Evolutionary conservation across 2,113 vertebrate species (phyloP).

Genomic region (Microtus montanus): DNA sequence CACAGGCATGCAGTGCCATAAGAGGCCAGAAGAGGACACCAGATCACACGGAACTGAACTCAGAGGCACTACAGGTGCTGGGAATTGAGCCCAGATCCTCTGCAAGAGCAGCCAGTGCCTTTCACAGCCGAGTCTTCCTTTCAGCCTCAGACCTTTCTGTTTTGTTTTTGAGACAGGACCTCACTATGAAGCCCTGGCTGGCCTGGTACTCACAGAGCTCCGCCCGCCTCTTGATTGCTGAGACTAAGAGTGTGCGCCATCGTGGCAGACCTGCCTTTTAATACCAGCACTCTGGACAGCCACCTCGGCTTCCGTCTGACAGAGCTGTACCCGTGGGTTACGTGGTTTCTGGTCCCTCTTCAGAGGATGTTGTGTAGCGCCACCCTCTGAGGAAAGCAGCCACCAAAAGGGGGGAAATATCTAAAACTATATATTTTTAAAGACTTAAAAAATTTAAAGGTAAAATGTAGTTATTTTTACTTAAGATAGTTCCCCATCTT

Average conservation of each 20-base stretch:
- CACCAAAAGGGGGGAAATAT: neutral
- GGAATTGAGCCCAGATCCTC: neutral
- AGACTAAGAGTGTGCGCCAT: neutral
- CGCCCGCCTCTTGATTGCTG: neutral
- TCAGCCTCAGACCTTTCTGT: neutral
- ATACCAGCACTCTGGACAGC: neutral
- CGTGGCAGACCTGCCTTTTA: neutral
- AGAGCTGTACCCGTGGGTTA: neutral
- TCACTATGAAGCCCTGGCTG: neutral
- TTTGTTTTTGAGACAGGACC: neutral
- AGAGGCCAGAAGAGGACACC: neutral
- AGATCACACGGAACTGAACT: neutral
- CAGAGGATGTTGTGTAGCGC: neutral
- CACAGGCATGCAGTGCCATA: neutral
- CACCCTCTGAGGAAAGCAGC: neutral
- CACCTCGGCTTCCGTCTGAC: neutral
- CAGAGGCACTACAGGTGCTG: neutral
- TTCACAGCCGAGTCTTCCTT: too few relatives aligned
- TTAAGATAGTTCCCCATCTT: slow-evolving; percentile 72
- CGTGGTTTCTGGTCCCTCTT: neutral
- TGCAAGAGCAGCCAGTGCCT: neutral
- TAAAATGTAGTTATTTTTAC: slow-evolving; percentile 75
- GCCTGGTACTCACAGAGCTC: neutral
- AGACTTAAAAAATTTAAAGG: slow-evolving; percentile 64
- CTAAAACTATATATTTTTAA: slow-evolving; percentile 25